Evolutionary conservation across 2,797 vertebrate species (phyloP).

Genomic region (Gallirallus australis): DNA sequence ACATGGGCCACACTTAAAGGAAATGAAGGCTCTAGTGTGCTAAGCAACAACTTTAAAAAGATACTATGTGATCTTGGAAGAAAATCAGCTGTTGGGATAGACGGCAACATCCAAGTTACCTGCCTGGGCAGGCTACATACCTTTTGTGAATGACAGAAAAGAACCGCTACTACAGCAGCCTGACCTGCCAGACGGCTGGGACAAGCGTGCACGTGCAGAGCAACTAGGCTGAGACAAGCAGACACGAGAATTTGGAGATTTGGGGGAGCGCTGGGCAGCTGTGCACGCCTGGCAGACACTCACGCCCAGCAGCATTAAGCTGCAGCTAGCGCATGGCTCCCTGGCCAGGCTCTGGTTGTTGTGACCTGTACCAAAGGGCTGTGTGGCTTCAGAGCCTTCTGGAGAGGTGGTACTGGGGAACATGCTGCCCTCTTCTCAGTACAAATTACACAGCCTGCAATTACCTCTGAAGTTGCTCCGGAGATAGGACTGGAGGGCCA

Average conservation of each 20-base stretch:
- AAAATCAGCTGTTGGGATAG: not conserved
- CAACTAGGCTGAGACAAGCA: not conserved
- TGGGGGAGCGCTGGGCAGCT: rapidly evolving
- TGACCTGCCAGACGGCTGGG: not conserved
- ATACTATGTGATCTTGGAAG: not conserved
- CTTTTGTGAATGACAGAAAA: not conserved
- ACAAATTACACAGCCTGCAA: not conserved
- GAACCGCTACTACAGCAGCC: not conserved
- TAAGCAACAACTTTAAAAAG: not conserved
- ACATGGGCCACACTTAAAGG: not conserved
- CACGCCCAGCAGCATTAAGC: rapidly evolving
- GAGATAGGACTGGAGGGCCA: not conserved
- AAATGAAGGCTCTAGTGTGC: not conserved
- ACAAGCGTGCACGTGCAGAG: rapidly evolving
- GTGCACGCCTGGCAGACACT: not conserved
- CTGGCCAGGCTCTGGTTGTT: not conserved
- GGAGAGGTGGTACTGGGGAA: not conserved
- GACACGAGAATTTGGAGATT: rapidly evolving
- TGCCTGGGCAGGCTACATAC: not conserved
- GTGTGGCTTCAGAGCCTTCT: not conserved
- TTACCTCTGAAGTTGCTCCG: not conserved
- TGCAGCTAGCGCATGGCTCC: rapidly evolving
- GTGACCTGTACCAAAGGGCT: not conserved
- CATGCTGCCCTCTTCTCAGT: not conserved
- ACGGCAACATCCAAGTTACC: not conserved